Evolutionary conservation across 2,888 invertebrate species (phyloP).

Genomic region (Chelonus formosanus): DNA sequence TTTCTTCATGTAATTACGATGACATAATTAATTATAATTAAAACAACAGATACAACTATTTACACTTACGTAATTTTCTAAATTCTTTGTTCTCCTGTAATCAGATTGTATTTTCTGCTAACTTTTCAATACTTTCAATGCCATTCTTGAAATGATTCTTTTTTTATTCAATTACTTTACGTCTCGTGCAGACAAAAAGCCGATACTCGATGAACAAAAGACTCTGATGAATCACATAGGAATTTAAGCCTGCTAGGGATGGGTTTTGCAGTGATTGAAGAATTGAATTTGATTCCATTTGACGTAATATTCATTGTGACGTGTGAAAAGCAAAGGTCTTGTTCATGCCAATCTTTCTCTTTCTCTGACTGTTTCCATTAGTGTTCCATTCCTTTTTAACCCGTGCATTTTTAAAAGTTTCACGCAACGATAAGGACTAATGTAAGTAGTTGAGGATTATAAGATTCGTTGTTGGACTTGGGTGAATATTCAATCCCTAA

Average conservation of each 20-base stretch:
- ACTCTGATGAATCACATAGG: slow-evolving; percentile 31
- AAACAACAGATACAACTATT: no score
- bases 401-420: slow-evolving; percentile 17
- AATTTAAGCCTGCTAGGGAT: slow-evolving; percentile 29
- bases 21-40: no score
- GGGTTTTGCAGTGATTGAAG: slow-evolving; percentile 30
- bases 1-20: no score
- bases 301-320: slow-evolving; percentile 21
- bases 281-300: slow-evolving; percentile 20
- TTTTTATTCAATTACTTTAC: slow-evolving; percentile 7
- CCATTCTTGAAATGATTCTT: slow-evolving; percentile 1
- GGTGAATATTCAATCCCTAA: slow-evolving; percentile 27
- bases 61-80: no score
- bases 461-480: slow-evolving; percentile 24
- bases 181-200: slow-evolving; percentile 19
- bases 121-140: not conserved
- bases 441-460: not conserved
- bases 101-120: no score
- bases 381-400: slow-evolving; percentile 29
- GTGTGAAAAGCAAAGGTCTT: slow-evolving; percentile 12
- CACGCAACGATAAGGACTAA: slow-evolving; percentile 22
- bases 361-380: slow-evolving; percentile 17
- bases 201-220: slow-evolving; percentile 30
- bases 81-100: no score
- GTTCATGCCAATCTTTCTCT: slow-evolving; percentile 10